phyloP scores from a whole-genome alignment of 30 jellyfish, hydroid and myxozoan genomes.

The Haliclystus octoradiatus region DNA sequence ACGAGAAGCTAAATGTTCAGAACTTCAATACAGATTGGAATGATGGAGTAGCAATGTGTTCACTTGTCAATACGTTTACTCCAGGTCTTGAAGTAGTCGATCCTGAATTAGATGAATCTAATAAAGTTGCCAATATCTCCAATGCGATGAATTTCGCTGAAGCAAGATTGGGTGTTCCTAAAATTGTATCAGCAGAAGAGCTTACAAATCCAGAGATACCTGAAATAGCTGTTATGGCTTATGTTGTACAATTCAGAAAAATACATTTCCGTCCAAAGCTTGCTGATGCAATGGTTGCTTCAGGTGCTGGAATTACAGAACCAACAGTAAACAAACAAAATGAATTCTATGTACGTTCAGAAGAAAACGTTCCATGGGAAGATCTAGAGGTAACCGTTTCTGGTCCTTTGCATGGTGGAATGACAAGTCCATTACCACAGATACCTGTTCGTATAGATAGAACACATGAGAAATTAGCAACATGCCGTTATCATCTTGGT shows the following conservation, averaged over 20 bases:
- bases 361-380: slow-evolving; percentile 44
- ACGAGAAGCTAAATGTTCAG: slow-evolving; percentile 28
- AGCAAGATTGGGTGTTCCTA: slow-evolving; percentile 44
- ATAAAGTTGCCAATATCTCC: slow-evolving; percentile 44
- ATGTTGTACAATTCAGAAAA: slow-evolving; percentile 57
- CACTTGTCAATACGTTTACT: slow-evolving; percentile 55
- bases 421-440: neutral
- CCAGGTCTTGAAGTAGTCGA: slow-evolving; percentile 46
- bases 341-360: slow-evolving; percentile 73
- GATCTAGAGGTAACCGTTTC: slow-evolving; percentile 28
- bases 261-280: slow-evolving; percentile 11
- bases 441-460: slow-evolving; percentile 45
- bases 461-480: slow-evolving; percentile 33
- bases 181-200: slow-evolving; percentile 68
- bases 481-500: slow-evolving; percentile 74
- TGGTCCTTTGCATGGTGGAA: neutral
- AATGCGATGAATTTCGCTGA: slow-evolving; percentile 85
- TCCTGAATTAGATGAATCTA: slow-evolving; percentile 20
- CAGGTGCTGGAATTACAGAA: slow-evolving; percentile 92
- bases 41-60: slow-evolving; percentile 92
- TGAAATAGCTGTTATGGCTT: slow-evolving; percentile 92
- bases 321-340: slow-evolving; percentile 53
- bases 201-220: slow-evolving; percentile 86
- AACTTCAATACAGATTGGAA: slow-evolving; percentile 95
- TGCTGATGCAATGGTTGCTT: slow-evolving; percentile 43